phyloP scores from a whole-genome alignment of 2,113 vertebrate species.

The Saccopteryx leptura region DNA sequence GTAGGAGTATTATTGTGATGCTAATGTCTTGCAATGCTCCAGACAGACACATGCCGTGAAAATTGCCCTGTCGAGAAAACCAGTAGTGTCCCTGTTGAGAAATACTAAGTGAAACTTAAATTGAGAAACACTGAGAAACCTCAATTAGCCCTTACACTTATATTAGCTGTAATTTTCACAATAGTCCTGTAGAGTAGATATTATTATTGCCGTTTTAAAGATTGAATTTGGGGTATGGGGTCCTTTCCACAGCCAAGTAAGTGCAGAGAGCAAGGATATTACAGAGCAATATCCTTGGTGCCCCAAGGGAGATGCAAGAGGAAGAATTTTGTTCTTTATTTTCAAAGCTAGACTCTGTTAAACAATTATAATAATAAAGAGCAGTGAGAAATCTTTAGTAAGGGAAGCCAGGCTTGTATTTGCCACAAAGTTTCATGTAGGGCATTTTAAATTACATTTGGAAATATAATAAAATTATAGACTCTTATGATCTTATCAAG shows the following conservation, averaged over 20 bases:
- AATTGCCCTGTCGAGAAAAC: constrained; percentile 54
- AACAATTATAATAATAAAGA: constrained; percentile 62
- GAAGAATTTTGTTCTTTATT: constrained; percentile 67
- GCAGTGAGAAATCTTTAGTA: constrained; percentile 19
- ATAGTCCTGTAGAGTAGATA: constrained; percentile 66
- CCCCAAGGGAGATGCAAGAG: constrained; percentile 23
- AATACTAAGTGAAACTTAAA: constrained; percentile 67
- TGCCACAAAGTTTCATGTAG: constrained; percentile 35
- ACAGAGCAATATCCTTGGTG: constrained; percentile 45
- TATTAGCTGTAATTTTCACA: constrained; percentile 79
- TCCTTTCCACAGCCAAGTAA: constrained; percentile 67
- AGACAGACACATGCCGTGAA: not conserved
- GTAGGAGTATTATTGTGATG: not conserved
- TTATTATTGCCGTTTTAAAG: constrained; percentile 72
- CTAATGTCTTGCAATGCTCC: not conserved
- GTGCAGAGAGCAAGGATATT: constrained; percentile 65
- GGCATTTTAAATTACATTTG: constrained; percentile 47
- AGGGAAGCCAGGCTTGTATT: constrained; percentile 19
- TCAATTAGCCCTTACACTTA: constrained; percentile 69
- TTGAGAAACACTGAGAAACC: constrained; percentile 59
- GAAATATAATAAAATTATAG: constrained; percentile 64
- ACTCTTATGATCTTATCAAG: constrained; percentile 61
- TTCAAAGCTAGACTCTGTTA: constrained; percentile 67
- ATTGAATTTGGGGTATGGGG: constrained; percentile 77
- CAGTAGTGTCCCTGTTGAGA: constrained; percentile 62